Percentiles rank a stretch among this genome's conserved stretches.
These are phyloP conservation scores for Heterodera filipjevi DNA, from an alignment of 2,888 invertebrate genomes.

Conservation along the genomic window DNA sequence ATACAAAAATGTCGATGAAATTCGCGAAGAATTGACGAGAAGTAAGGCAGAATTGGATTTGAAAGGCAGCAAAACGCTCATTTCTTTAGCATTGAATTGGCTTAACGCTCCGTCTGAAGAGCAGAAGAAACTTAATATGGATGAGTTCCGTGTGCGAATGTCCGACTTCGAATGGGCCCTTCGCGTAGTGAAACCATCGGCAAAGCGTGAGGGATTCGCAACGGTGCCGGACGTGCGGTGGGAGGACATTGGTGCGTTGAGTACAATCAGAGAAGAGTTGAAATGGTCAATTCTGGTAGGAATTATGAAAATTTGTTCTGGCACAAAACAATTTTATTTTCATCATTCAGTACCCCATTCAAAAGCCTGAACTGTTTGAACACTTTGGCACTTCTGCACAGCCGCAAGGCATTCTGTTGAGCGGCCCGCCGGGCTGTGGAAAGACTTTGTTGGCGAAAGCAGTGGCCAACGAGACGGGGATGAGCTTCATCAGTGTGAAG, in stretches of 20 bases:
- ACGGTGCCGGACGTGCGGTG: conserved; percentile 96
- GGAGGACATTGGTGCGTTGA: conserved; percentile 91
- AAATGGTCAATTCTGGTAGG: conserved; percentile 77
- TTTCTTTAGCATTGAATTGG: conserved; percentile 50
- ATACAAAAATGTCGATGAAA: conserved; percentile 8
- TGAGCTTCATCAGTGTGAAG: conserved; percentile 97
- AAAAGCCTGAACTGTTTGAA: conserved; percentile 80
- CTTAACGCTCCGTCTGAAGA: conserved; percentile 53
- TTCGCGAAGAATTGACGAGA: conserved; percentile 51
- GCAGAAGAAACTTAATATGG: conserved; percentile 31
- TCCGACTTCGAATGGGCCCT: conserved; percentile 59
- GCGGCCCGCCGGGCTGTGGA: conserved; percentile 86
- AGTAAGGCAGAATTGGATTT: conserved; percentile 15
- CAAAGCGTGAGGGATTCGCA: conserved; percentile 93
- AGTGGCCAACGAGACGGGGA: conserved; percentile 95
- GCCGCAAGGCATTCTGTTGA: conserved; percentile 84
- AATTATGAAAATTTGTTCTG: neutral
- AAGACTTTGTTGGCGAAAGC: conserved; percentile 97
- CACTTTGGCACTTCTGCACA: conserved; percentile 77
- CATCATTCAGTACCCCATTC: conserved; percentile 79
- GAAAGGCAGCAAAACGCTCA: neutral
- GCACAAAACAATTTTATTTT: neutral
- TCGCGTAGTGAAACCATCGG: conserved; percentile 64
- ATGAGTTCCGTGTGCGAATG: conserved; percentile 44
- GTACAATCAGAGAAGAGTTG: conserved; percentile 83